Evolutionary conservation across 2,888 invertebrate genomes (phyloP), one percentile per base, ranked within the genome.

Genomic region (Tortricodes alternella): DNA sequence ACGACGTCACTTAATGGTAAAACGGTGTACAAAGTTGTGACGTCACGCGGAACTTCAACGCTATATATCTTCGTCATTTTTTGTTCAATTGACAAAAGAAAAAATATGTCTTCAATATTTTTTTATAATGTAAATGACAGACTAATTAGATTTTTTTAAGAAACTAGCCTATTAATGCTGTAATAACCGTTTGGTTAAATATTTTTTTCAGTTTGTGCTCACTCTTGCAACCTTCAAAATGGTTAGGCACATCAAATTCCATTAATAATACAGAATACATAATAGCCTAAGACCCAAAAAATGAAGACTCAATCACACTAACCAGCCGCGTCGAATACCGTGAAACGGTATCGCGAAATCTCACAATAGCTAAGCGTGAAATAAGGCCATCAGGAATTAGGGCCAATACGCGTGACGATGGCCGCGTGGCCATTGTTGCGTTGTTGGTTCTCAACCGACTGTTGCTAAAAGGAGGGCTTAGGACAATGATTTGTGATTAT

Each of bases 311-410:
- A 85, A 89, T 89, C 82, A 66, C 63, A 68, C 63, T 80, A 83
- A 90, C 78, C 73, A 80, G 80, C 73, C 86, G 82, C 68, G 63
- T 68, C 89, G 80, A 89, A 90, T 77, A 83, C 77, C 88, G 71
- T 89, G 83, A 76, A 82, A 88, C 76, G 73, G 83, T 74, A 82
- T 85, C 78, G 79, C 82, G 50, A 76, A 77, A 79, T 83, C 81
- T 75, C 78, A 88, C 89, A 89, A 89, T 86, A 76, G 78, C 70
- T 79, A 85, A 78, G 74, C 89, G 85, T 89, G 85, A 90, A 90
- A 90, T 89, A 80, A 64, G 74, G 70, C 80, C 83, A 79, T 83
- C 77, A 74, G 82, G 76, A 56, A 61, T 29, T 29, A 11, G 29
- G 29, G 29, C 29, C 29, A 11, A 29, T 29, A 63, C 74, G 80